Conservation (phyloP, 2,113 vertebrate species). For the Hypocryptadius cinnamomeus region DNA sequence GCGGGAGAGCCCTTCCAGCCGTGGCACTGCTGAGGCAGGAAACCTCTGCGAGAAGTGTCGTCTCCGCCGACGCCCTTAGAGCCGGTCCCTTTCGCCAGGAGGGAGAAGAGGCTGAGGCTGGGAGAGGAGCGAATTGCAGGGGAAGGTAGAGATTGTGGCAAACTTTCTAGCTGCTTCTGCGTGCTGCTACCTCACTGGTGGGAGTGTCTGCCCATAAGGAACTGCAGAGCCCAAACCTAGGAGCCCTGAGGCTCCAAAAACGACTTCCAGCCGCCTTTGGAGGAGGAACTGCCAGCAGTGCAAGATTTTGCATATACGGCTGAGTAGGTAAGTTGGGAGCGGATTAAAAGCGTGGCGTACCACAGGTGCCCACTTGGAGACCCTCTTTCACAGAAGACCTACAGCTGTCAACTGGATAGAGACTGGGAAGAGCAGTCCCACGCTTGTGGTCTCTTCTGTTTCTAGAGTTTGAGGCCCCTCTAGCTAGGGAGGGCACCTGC, state of each 20-base stretch:
- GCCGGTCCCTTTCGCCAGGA: not conserved
- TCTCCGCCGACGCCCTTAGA: not conserved
- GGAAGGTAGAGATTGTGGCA: constrained; percentile 19
- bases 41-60: not conserved
- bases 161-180: constrained; percentile 60
- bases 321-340: constrained; percentile 17
- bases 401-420: fast-evolving
- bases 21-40: not conserved
- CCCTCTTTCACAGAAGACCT: not conserved
- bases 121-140: not conserved
- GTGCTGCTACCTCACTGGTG: not conserved
- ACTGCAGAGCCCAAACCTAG: not conserved
- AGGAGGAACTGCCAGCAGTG: not conserved
- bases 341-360: not conserved
- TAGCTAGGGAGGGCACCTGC: not conserved
- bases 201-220: constrained; percentile 15
- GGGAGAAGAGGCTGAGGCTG: not conserved
- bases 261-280: not conserved
- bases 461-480: not conserved
- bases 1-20: not conserved
- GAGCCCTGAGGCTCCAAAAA: not conserved
- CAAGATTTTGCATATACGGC: not conserved
- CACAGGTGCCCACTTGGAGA: not conserved
- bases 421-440: not conserved
- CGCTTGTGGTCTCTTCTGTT: fast-evolving